Percentiles rank a stretch among this genome's conserved stretches.
Evolutionary conservation across 2,888 invertebrate species (phyloP).

Genomic region (Euclidia mi): DNA sequence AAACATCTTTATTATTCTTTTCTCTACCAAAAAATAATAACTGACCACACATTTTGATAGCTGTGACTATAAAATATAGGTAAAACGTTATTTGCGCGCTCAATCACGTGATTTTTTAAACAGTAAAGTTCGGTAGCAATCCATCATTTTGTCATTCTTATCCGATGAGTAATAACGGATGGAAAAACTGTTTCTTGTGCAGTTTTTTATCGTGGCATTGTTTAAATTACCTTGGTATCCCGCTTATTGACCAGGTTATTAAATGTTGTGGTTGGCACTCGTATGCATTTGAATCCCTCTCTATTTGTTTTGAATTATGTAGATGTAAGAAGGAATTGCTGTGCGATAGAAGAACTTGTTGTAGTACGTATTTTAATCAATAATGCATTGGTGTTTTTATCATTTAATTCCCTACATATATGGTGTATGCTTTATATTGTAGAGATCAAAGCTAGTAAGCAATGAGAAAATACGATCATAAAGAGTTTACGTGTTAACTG

Average conservation of each 20-base stretch:
- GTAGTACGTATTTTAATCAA: no score
- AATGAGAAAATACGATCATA: no score
- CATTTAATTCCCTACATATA: no score
- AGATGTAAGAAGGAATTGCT: no score
- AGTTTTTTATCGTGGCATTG: constrained; percentile 28
- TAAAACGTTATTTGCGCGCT: not conserved
- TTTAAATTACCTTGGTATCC: constrained; percentile 18
- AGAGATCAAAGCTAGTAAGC: no score
- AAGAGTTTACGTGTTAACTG: no score
- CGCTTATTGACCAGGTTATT: constrained; percentile 22
- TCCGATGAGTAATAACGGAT: constrained; percentile 61
- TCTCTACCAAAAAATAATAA: not conserved
- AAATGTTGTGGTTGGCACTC: constrained; percentile 8
- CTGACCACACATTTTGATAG: not conserved
- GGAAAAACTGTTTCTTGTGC: constrained; percentile 33
- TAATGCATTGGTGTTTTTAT: no score
- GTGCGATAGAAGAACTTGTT: no score
- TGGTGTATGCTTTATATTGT: no score
- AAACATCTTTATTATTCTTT: not conserved
- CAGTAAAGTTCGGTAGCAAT: constrained; percentile 16
- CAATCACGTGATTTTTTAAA: constrained; percentile 27
- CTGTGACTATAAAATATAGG: not conserved
- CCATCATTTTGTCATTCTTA: constrained; percentile 56
- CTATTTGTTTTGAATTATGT: no score
- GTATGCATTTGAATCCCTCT: not conserved